Conservation (phyloP, 2,113 vertebrate genomes). For the Mesoclemmys tuberculata region DNA sequence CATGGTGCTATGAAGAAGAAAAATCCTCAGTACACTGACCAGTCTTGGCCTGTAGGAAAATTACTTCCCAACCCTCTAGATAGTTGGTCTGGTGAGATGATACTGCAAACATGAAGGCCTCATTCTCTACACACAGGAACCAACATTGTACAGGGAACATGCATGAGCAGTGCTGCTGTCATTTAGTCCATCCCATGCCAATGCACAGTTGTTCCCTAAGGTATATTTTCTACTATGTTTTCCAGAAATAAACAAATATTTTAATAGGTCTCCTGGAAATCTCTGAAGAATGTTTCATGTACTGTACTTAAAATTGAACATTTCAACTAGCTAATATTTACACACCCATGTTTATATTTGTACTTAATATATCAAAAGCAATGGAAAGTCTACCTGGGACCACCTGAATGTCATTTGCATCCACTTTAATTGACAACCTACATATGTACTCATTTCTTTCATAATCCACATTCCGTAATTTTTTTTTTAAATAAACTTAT, state of each 20-base stretch:
- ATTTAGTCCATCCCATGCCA: not conserved
- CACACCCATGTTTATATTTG: not conserved
- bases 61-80: not conserved
- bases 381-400: not conserved
- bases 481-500: slow-evolving; percentile 6
- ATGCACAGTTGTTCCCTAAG: not conserved
- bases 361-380: not conserved
- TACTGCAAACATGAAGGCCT: not conserved
- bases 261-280: not conserved
- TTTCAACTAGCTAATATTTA: slow-evolving; percentile 22
- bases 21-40: not conserved
- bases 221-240: not conserved
- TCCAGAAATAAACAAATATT: not conserved
- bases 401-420: not conserved
- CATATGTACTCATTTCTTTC: slow-evolving; percentile 11
- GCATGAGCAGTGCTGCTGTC: not conserved
- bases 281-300: slow-evolving; percentile 19
- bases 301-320: not conserved
- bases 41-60: not conserved
- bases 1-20: accelerated
- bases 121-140: not conserved
- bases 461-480: slow-evolving; percentile 37
- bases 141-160: not conserved
- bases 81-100: not conserved
- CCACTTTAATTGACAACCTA: slow-evolving; percentile 14